A percentile compares a stretch with the other conserved stretches of the same genome.
phyloP scores from a whole-genome alignment of 1,140 invertebrate genomes.

The Papilio aristodemus region DNA sequence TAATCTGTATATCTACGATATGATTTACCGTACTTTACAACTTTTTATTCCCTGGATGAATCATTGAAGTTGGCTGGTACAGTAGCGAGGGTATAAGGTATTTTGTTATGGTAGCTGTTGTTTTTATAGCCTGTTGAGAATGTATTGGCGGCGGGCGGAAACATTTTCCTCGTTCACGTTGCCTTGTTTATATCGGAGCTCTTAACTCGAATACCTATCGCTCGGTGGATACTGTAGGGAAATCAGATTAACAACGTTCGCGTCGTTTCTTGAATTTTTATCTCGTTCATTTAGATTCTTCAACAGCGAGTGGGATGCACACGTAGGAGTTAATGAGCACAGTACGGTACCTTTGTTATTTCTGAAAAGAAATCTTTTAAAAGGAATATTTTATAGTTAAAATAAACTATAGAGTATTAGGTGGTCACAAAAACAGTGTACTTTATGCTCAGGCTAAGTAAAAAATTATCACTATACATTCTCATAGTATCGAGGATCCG shows the following conservation, averaged over 20 bases:
- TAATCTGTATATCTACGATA: too few relatives aligned
- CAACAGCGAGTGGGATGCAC: neutral
- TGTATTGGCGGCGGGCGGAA: neutral
- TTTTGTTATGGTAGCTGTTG: neutral
- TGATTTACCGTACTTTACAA: too few relatives aligned
- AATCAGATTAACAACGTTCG: neutral
- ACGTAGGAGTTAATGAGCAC: neutral
- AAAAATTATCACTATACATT: too few relatives aligned
- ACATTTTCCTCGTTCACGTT: neutral
- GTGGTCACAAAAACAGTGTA: too few relatives aligned
- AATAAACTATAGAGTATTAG: too few relatives aligned
- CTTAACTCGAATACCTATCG: slow-evolving; percentile 1
- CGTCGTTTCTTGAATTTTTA: slow-evolving; percentile 10
- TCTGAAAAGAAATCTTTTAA: too few relatives aligned
- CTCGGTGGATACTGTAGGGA: neutral
- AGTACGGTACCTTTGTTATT: neutral
- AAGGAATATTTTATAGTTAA: too few relatives aligned
- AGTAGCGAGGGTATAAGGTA: neutral
- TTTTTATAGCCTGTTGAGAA: neutral
- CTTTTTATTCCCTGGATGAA: too few relatives aligned
- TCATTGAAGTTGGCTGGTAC: neutral
- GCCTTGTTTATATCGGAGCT: neutral
- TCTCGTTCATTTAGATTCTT: neutral
- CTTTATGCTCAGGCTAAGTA: too few relatives aligned
- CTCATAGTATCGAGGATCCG: too few relatives aligned